phyloP scores from a whole-genome alignment of 2,113 vertebrate genomes.

The Orycteropus afer region DNA sequence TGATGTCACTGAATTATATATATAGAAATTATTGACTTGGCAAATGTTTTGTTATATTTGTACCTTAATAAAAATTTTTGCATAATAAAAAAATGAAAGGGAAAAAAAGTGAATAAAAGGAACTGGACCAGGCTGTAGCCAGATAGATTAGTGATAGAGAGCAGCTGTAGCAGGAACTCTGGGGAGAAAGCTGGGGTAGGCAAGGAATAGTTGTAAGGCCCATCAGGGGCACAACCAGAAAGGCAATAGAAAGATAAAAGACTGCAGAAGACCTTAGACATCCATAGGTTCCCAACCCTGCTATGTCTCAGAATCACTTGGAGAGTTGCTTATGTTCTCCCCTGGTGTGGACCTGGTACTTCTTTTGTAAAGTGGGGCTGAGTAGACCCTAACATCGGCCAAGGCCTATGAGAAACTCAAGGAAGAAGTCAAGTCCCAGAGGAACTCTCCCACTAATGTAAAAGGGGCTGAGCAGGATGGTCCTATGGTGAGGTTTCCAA shows the following conservation, averaged over 20 bases:
- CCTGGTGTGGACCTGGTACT: too few relatives aligned
- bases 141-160: fast-evolving
- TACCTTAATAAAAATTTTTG: too few relatives aligned
- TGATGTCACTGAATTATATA: too few relatives aligned
- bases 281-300: neutral
- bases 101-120: neutral
- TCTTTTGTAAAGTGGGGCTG: neutral
- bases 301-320: neutral
- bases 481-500: neutral
- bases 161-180: neutral
- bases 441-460: too few relatives aligned
- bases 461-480: neutral
- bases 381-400: neutral
- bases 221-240: neutral
- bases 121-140: neutral
- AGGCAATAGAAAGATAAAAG: neutral
- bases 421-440: neutral
- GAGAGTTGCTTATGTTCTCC: neutral
- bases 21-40: too few relatives aligned
- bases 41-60: too few relatives aligned
- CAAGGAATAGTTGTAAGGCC: neutral
- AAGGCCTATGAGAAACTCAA: neutral
- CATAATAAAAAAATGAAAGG: too few relatives aligned
- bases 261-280: neutral
- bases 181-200: neutral